Percentiles rank a stretch among this genome's conserved stretches.
Conservation (phyloP, 2,888 invertebrate genomes). For the Drymonia ruficornis region DNA sequence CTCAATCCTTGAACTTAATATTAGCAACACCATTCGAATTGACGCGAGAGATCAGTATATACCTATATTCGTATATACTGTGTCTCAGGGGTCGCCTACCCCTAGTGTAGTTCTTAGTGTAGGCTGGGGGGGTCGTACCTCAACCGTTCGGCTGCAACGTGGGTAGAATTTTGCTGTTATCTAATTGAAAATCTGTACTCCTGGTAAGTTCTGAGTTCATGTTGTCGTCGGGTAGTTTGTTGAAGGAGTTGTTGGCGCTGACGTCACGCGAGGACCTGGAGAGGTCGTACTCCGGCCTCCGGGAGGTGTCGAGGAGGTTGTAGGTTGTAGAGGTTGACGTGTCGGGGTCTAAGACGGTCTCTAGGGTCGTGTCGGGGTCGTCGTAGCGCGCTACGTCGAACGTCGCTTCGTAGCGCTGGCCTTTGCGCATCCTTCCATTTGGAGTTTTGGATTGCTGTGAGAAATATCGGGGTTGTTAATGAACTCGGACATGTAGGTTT, state of each 20-base stretch:
- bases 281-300: conserved; percentile 50
- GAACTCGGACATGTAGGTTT: neutral
- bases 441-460: conserved; percentile 67
- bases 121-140: conserved; percentile 30
- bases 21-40: conserved; percentile 54
- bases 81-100: conserved; percentile 69
- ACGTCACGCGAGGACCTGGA: conserved; percentile 35
- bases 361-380: conserved; percentile 61
- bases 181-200: conserved; percentile 53
- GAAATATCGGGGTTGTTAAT: neutral
- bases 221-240: conserved; percentile 76
- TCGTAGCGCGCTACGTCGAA: conserved; percentile 66
- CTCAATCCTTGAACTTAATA: conserved; percentile 54
- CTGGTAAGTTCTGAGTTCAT: conserved; percentile 76
- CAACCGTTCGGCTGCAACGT: conserved; percentile 80
- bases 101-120: conserved; percentile 63
- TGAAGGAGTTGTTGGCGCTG: conserved; percentile 52
- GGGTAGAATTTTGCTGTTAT: conserved; percentile 73
- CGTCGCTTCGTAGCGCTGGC: conserved; percentile 54
- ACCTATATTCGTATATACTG: conserved; percentile 12
- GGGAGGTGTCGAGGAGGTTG: conserved; percentile 65
- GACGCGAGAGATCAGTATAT: conserved; percentile 41
- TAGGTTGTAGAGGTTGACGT: conserved; percentile 41
- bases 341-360: conserved; percentile 58
- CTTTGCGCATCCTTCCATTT: conserved; percentile 66